Base-by-base conservation (phyloP, 2,888 invertebrate genomes). In the Cabera pusaria region DNA sequence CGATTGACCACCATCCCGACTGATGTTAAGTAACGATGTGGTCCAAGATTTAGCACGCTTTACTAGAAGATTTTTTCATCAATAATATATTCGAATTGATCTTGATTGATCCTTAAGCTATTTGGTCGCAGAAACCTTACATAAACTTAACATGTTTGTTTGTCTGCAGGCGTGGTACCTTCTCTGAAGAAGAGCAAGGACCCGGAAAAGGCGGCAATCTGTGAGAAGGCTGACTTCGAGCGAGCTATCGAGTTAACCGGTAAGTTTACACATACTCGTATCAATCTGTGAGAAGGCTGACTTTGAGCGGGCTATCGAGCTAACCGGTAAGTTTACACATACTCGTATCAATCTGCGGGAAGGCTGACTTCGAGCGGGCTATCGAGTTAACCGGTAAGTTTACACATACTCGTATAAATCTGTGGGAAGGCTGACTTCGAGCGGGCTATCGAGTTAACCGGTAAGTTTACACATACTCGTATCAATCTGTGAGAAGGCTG, bases 331-430 rank as follows among this genome's bases (percentile, higher is more conserved):
- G 73, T n/a, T n/a, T n/a, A n/a, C n/a, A n/a, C n/a, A n/a, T n/a
- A n/a, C n/a, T n/a, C n/a, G n/a, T n/a, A n/a, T n/a, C 89, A 33
- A 76, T 72, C 63, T 91, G 91, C 59, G 92, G 94, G 60, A 94
- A 94, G 77, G 96, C 95, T 80, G 96, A 96, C 81, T 96, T 96
- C 77, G 96, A 96, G 81, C 92, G 92, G 80, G 96, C 96, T 60
- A 96, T 96, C 78, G 95, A 96, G 91, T 90, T 94, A 89, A 93
- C 96, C 71, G 93, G 94, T 93, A 70, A 86, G 73, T n/a, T n/a
- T n/a, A n/a, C n/a, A n/a, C n/a, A n/a, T n/a, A n/a, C n/a, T n/a
- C n/a, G n/a, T n/a, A n/a, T n/a, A 88, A 33, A 76, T 72, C 63
- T 91, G 91, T 59, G 92, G 94, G 60, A 94, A 94, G 77, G 96